Evolutionary conservation across 2,113 vertebrate species (phyloP).

Genomic region (Callocephalon fimbriatum): DNA sequence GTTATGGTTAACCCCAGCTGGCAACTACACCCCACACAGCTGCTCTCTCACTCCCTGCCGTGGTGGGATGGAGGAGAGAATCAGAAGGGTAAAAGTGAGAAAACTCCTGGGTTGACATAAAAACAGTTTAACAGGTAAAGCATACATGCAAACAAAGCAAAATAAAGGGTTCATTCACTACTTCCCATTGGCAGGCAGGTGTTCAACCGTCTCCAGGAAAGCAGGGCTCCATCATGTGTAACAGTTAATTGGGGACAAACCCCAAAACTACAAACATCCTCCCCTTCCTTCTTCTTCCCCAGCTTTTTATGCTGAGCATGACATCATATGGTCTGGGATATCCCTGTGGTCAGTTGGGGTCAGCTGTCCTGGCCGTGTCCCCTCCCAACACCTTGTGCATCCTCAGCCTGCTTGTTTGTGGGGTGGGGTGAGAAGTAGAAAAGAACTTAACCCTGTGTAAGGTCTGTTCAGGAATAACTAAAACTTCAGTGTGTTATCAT

Average conservation of each 20-base stretch:
- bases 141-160: background rate
- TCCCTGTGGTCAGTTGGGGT: background rate
- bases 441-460: background rate
- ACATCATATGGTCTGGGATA: background rate
- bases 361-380: background rate
- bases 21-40: background rate
- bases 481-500: background rate
- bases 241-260: background rate
- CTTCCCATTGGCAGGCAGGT: background rate
- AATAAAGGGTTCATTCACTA: background rate
- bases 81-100: background rate
- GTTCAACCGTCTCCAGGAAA: background rate
- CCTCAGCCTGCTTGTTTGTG: background rate
- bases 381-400: background rate
- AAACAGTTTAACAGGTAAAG: background rate
- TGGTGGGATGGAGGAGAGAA: background rate
- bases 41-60: background rate
- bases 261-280: background rate
- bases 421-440: background rate
- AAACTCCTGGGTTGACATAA: background rate
- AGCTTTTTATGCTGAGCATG: background rate
- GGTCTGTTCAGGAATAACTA: background rate
- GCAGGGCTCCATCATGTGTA: background rate
- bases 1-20: background rate
- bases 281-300: background rate